These are phyloP conservation scores for Tadarida brasiliensis DNA, from an alignment of 2,797 vertebrate species.

Conservation along the genomic window DNA sequence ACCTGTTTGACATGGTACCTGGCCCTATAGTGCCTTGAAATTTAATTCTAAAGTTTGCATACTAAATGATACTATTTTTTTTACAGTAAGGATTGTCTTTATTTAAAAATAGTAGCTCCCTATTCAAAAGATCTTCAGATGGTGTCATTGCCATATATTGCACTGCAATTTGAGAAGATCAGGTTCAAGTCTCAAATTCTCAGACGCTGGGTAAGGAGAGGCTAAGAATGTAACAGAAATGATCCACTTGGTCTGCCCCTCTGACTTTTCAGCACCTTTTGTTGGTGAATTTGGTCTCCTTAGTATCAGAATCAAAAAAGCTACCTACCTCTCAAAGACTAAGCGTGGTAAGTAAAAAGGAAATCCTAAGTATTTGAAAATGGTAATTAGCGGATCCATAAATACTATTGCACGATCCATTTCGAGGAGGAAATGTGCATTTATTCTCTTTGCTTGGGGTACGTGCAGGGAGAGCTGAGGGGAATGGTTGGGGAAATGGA, in stretches of 20 bases:
- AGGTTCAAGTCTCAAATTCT: conserved; percentile 86
- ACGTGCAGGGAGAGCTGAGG: background rate
- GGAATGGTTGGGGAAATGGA: background rate
- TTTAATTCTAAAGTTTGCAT: conserved; percentile 76
- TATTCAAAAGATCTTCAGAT: conserved; percentile 73
- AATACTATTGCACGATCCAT: background rate
- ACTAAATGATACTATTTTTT: conserved; percentile 74
- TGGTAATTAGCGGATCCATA: background rate
- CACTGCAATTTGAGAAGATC: conserved; percentile 81
- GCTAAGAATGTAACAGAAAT: conserved; percentile 82
- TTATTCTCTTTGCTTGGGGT: conserved; percentile 10
- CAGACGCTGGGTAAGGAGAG: conserved; percentile 85
- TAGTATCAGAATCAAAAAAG: conserved; percentile 68
- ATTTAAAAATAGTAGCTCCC: conserved; percentile 84
- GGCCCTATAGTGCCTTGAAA: conserved; percentile 68
- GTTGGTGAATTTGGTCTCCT: conserved; percentile 62
- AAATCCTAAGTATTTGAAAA: conserved; percentile 52
- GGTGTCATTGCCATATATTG: conserved; percentile 84
- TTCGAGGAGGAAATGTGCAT: background rate
- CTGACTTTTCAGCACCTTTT: conserved; percentile 82
- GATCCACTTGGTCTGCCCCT: conserved; percentile 75
- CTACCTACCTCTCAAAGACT: conserved; percentile 38
- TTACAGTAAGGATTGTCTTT: conserved; percentile 72
- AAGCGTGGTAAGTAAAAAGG: conserved; percentile 22
- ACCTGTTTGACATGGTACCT: conserved; percentile 71